phyloP scores from a whole-genome alignment of 2,888 invertebrate genomes.

The Eilema sororculum region DNA sequence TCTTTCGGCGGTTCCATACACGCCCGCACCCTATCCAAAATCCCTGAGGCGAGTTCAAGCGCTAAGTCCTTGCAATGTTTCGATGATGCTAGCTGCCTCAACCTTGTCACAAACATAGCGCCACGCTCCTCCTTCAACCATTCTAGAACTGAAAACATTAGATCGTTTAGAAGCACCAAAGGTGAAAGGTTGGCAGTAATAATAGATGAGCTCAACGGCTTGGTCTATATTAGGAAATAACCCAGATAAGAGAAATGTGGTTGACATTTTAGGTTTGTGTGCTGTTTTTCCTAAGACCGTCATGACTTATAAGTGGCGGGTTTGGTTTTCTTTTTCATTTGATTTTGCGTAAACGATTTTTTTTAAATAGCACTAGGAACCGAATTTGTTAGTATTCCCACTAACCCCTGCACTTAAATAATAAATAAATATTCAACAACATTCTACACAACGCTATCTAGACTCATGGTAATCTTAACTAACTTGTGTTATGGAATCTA shows the following conservation, averaged over 20 bases:
- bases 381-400: too few species aligned
- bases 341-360: too few species aligned
- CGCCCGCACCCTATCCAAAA: slow-evolving; percentile 83
- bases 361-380: too few species aligned
- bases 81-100: slow-evolving; percentile 88
- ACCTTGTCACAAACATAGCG: slow-evolving; percentile 86
- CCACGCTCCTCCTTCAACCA: slow-evolving; percentile 89
- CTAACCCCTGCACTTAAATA: too few species aligned
- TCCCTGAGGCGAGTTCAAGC: slow-evolving; percentile 84
- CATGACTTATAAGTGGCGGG: not conserved
- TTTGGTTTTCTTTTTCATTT: too few species aligned
- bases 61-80: slow-evolving; percentile 88
- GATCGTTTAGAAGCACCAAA: not conserved
- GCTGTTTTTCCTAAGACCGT: not conserved
- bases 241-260: not conserved
- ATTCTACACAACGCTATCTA: too few species aligned
- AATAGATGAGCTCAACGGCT: slow-evolving; percentile 1
- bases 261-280: not conserved
- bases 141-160: slow-evolving; percentile 74
- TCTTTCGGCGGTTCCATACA: slow-evolving; percentile 27
- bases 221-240: slow-evolving; percentile 1
- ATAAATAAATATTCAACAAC: too few species aligned
- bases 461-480: too few species aligned
- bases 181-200: slow-evolving; percentile 1
- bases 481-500: too few species aligned